Base-by-base conservation (phyloP, 2,113 vertebrate genomes). In the Xerus inauris region DNA sequence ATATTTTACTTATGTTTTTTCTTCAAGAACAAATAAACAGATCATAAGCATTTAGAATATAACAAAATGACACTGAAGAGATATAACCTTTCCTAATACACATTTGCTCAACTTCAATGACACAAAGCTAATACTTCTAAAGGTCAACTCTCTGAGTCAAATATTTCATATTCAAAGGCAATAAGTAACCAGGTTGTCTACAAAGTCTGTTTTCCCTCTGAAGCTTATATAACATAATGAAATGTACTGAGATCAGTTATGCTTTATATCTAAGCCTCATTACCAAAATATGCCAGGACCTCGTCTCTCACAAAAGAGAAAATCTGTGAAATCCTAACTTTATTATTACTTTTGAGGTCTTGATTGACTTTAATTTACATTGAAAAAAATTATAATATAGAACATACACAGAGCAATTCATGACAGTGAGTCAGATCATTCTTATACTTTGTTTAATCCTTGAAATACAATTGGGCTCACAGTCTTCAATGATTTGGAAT, bases 111-210 rank as follows among this genome's bases (percentile, higher is more conserved):
- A 82, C 85, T 94, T 87, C 84, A 75, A 90, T 93, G 72, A 95
- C 96, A 97, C 90, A 59, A 80, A 95, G 45, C 47, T 91, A 95
- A 94, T 91, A 84, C 10, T 91, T 95, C 59, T 89, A 97, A 98
- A 98, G 94, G 89, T 97, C 95, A 97, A 90, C 72, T 80, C 97
- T 97, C 85, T 91, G 64, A 96, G 22, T 77, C 51, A 96, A 96
- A 95, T 84, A 95, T 87, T 89, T 89, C 59, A 87, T 71, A 86
- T 86, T 88, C 51, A 97, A 96, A 95, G 86, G 32, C 30, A 96
- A 11, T 81, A 40, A 51, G n/a, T 72, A 12, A 96, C 57, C 9
- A 93, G 28, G 49, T 45, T 95, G 3, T 80, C 17, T 54, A 38
- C 14, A 65, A 81, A 69, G 94, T 82, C 80, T 93, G n/a, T 71